Percentiles rank a stretch among this genome's conserved stretches.
Evolutionary conservation across 2,888 invertebrate genomes (phyloP).

Genomic region (Euphydryas editha): DNA sequence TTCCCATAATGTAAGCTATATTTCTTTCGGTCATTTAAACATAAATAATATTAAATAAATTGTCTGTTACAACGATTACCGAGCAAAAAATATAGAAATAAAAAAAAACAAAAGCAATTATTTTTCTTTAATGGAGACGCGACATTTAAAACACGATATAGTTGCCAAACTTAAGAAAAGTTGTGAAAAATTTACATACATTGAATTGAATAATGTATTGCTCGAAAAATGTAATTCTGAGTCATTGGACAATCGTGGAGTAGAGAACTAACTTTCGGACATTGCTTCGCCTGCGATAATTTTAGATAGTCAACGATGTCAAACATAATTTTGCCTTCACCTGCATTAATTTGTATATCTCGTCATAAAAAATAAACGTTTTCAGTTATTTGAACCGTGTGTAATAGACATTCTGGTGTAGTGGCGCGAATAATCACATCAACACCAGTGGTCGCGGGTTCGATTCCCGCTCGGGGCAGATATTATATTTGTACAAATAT

Average conservation of each 20-base stretch:
- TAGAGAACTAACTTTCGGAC: neutral
- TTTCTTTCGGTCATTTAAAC: too few relatives aligned
- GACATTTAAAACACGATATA: conserved; percentile 8
- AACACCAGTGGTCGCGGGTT: too few relatives aligned
- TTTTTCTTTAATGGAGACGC: conserved; percentile 10
- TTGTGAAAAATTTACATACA: conserved; percentile 32
- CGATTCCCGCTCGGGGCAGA: too few relatives aligned
- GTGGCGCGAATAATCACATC: too few relatives aligned
- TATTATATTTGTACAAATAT: too few relatives aligned
- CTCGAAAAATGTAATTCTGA: conserved; percentile 13
- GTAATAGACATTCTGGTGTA: too few relatives aligned
- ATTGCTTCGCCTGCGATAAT: neutral
- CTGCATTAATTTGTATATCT: neutral
- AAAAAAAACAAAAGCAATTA: neutral
- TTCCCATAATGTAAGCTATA: too few relatives aligned
- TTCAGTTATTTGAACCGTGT: too few relatives aligned
- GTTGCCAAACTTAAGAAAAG: conserved; percentile 23
- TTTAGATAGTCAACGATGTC: neutral
- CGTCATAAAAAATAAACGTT: too few relatives aligned
- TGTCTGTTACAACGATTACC: neutral
- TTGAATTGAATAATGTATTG: conserved; percentile 34
- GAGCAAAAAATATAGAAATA: neutral
- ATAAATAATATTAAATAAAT: too few relatives aligned
- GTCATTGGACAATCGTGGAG: conserved; percentile 22
- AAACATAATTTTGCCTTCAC: neutral